Evolutionary conservation across 2,888 invertebrate species (phyloP).

Genomic region (Tridacna gigas): DNA sequence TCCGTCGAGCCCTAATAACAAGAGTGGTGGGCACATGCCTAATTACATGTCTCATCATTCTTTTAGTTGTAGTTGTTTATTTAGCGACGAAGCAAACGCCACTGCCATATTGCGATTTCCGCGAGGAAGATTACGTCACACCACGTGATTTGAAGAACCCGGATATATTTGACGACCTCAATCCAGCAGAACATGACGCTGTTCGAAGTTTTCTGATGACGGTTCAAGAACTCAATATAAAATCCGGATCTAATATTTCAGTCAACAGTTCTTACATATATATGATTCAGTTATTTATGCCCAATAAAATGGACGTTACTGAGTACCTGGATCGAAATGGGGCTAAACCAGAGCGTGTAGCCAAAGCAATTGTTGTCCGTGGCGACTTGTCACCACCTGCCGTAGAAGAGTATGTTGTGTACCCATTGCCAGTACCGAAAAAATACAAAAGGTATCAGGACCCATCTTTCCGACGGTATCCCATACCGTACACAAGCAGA

Average conservation of each 20-base stretch:
- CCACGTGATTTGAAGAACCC: constrained; percentile 68
- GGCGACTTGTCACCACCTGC: constrained; percentile 72
- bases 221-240: constrained; percentile 56
- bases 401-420: constrained; percentile 79
- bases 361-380: constrained; percentile 72
- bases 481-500: constrained; percentile 70
- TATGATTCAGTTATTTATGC: constrained; percentile 69
- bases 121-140: constrained; percentile 37
- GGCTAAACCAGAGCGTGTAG: constrained; percentile 66
- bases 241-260: constrained; percentile 41
- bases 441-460: constrained; percentile 59
- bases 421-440: constrained; percentile 71
- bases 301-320: constrained; percentile 69
- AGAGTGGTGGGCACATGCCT: constrained; percentile 22
- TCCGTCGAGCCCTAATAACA: constrained; percentile 14
- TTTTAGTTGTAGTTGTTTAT: constrained; percentile 39
- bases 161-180: constrained; percentile 75
- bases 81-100: constrained; percentile 21
- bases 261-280: constrained; percentile 73
- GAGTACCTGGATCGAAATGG: constrained; percentile 62
- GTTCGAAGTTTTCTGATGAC: constrained; percentile 66
- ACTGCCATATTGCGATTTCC: constrained; percentile 30
- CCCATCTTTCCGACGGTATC: constrained; percentile 64
- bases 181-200: constrained; percentile 66
- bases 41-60: constrained; percentile 20